These are phyloP conservation scores for Microhierax caerulescens DNA, from an alignment of 2,797 vertebrate genomes.

Conservation along the genomic window DNA sequence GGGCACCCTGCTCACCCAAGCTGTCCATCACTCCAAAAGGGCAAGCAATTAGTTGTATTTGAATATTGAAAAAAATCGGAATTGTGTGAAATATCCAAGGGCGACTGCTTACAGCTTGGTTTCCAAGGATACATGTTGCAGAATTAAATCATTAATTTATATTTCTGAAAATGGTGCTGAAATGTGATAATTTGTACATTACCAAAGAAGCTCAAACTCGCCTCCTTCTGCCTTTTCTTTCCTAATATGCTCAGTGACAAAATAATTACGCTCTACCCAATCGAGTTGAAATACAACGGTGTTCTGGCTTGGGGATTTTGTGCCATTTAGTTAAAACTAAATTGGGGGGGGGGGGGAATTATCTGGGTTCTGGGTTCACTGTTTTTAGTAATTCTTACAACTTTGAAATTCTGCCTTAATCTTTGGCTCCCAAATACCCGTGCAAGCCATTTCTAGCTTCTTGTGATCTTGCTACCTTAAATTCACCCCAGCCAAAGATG, in stretches of 20 bases:
- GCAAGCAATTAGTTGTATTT: conserved; percentile 50
- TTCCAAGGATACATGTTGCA: conserved; percentile 37
- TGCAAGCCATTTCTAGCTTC: not conserved
- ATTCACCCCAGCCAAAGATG: not conserved
- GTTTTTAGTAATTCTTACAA: not conserved
- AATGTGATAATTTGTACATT: conserved; percentile 47
- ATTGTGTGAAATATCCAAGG: not conserved
- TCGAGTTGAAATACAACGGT: not conserved
- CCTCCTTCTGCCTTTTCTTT: conserved; percentile 24
- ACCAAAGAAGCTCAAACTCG: not conserved
- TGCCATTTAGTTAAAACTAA: not conserved
- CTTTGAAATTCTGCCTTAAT: not conserved
- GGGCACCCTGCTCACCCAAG: not conserved
- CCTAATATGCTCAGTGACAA: not conserved
- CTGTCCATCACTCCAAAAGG: conserved; percentile 46
- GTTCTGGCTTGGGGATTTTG: not conserved
- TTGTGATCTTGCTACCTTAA: not conserved
- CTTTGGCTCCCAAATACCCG: not conserved
- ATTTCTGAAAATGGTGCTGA: conserved; percentile 39
- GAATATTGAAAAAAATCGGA: not conserved
- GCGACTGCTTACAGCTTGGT: conserved; percentile 26
- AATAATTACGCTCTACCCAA: conserved; percentile 6
- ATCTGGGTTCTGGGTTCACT: not conserved
- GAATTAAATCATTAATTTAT: conserved; percentile 55
- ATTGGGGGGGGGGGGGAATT: not conserved